These are phyloP conservation scores for Calyptommatus sinebrachiatus DNA, from an alignment of 2,113 vertebrate genomes.

Conservation along the genomic window DNA sequence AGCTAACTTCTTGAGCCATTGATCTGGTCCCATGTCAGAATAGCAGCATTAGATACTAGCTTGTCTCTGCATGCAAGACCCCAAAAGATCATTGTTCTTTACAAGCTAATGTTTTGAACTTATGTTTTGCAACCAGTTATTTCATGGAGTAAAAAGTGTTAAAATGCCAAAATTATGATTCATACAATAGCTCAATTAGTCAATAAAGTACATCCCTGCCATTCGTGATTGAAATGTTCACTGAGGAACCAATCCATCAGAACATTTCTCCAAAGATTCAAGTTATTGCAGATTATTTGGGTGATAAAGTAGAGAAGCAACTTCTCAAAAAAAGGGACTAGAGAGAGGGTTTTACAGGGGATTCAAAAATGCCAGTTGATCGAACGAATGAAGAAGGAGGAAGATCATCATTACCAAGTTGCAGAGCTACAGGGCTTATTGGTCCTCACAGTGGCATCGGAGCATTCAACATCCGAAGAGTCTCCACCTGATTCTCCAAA, in stretches of 20 bases:
- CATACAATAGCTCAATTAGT: constrained; percentile 90
- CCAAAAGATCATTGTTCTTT: constrained; percentile 59
- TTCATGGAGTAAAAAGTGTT: constrained; percentile 82
- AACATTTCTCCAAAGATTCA: constrained; percentile 74
- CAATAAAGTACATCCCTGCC: constrained; percentile 95
- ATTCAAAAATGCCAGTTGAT: constrained; percentile 59
- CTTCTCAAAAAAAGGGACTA: constrained; percentile 63
- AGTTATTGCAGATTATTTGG: constrained; percentile 82
- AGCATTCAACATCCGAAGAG: constrained; percentile 94
- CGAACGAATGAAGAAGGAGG: constrained; percentile 41
- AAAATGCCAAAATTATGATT: constrained; percentile 90
- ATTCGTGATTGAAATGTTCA: constrained; percentile 88
- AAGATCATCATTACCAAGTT: constrained; percentile 83
- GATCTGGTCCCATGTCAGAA: constrained; percentile 73
- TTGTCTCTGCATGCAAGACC: constrained; percentile 39
- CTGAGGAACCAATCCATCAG: constrained; percentile 76
- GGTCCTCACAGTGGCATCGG: constrained; percentile 94
- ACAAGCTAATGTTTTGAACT: constrained; percentile 58
- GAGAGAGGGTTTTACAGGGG: constrained; percentile 50
- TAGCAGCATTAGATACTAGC: constrained; percentile 61
- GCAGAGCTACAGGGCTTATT: constrained; percentile 89
- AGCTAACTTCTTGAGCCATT: constrained; percentile 56
- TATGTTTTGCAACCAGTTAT: constrained; percentile 69
- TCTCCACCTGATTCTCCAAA: constrained; percentile 93
- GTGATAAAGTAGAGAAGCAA: constrained; percentile 64